Evolutionary conservation across 2,113 vertebrate genomes (phyloP).

Genomic region (Sander vitreus): DNA sequence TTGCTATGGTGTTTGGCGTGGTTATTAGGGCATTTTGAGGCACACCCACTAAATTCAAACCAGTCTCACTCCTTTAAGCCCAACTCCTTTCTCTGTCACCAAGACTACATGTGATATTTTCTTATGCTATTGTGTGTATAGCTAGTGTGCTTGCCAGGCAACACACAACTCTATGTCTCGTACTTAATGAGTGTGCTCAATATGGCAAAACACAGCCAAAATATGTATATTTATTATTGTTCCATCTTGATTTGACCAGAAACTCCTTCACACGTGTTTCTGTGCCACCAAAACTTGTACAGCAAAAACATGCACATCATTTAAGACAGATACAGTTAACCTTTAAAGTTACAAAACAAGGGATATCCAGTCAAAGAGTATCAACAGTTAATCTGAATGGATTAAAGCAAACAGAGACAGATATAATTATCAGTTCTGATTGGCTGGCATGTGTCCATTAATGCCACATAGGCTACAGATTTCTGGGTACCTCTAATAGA

Average conservation of each 20-base stretch:
- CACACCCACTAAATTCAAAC: not conserved
- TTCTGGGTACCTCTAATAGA: not conserved
- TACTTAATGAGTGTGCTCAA: not conserved
- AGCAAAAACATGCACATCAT: too few relatives aligned
- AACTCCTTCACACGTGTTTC: too few relatives aligned
- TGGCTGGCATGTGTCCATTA: conserved; percentile 3
- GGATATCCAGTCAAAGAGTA: not conserved
- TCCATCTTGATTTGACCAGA: not conserved
- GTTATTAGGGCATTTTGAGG: not conserved
- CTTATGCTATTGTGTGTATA: not conserved
- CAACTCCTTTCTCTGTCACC: not conserved
- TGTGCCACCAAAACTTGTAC: too few relatives aligned
- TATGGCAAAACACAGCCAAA: not conserved
- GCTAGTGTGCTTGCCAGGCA: not conserved
- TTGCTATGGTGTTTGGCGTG: not conserved
- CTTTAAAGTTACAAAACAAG: not conserved
- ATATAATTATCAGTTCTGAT: not conserved
- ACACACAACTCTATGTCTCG: not conserved
- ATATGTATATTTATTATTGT: not conserved
- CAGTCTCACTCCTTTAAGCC: not conserved
- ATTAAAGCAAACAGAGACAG: not conserved
- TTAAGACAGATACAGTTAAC: not conserved
- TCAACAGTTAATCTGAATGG: not conserved
- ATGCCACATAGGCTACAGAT: not conserved
- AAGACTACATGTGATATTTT: not conserved